Evolutionary conservation across 2,797 vertebrate genomes (phyloP).

Genomic region (Coracias cyanogaster): DNA sequence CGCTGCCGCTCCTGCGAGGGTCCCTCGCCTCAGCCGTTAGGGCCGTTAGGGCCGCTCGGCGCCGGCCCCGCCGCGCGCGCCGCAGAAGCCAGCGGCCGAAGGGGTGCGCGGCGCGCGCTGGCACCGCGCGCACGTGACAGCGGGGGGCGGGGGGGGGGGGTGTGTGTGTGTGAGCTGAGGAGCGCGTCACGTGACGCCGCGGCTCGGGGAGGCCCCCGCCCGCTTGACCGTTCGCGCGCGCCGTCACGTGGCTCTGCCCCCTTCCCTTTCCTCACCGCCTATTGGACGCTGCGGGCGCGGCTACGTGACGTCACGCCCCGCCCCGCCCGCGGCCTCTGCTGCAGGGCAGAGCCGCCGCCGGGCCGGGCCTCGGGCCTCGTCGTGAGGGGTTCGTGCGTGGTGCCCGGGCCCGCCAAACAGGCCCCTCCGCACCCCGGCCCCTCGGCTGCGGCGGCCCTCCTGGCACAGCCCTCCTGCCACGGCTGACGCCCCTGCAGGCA

Average conservation of each 20-base stretch:
- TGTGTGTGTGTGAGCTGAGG: accelerated
- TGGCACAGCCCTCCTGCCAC: too few relatives aligned
- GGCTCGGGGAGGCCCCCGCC: too few relatives aligned
- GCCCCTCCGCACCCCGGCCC: accelerated
- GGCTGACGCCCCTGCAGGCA: not conserved
- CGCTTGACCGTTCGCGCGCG: not conserved
- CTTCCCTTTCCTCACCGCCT: too few relatives aligned
- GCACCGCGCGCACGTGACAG: not conserved
- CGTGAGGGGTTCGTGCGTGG: accelerated
- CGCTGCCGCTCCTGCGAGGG: not conserved
- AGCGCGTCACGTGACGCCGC: not conserved
- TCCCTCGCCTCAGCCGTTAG: not conserved
- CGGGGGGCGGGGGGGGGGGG: accelerated
- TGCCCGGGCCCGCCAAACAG: accelerated
- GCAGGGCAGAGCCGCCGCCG: too few relatives aligned
- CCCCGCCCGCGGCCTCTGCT: too few relatives aligned
- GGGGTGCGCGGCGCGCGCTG: not conserved
- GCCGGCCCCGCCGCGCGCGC: not conserved
- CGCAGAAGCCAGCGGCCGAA: not conserved
- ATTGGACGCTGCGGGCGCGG: not conserved
- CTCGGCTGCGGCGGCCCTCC: not conserved
- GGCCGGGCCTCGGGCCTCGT: accelerated
- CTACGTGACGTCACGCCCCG: accelerated
- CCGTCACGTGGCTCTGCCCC: not conserved
- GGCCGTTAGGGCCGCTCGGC: accelerated